These are phyloP conservation scores for Thripadectes ignobilis DNA, from an alignment of 2,797 vertebrate genomes.

Conservation along the genomic window DNA sequence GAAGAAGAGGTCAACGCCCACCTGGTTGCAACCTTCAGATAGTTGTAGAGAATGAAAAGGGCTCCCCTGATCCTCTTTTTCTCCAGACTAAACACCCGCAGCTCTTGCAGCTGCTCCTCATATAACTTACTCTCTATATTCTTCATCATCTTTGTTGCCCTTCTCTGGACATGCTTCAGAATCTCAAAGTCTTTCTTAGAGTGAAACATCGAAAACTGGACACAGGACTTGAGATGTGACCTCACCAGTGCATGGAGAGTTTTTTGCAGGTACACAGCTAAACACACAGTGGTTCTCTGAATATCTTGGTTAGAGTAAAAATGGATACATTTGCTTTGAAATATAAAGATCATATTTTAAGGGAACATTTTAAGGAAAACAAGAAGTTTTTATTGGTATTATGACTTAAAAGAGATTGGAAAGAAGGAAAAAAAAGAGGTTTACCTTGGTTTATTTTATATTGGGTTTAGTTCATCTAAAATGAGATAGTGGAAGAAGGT, in stretches of 20 bases:
- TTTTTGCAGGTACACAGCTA: not conserved
- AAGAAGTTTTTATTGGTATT: not conserved
- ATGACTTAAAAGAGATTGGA: not conserved
- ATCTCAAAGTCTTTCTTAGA: not conserved
- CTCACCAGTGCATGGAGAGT: not conserved
- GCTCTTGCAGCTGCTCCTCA: accelerated
- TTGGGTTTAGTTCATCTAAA: not conserved
- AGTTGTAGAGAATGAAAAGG: not conserved
- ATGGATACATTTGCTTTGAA: not conserved
- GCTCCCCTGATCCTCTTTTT: not conserved
- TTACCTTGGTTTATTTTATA: not conserved
- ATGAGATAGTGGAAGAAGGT: not conserved
- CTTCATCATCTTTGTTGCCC: not conserved
- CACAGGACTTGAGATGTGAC: accelerated
- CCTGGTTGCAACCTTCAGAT: not conserved
- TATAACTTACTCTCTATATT: not conserved
- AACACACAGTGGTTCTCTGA: not conserved
- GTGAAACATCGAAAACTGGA: not conserved
- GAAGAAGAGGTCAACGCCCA: not conserved
- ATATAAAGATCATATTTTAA: not conserved
- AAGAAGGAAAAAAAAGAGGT: not conserved
- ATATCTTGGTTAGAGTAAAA: not conserved
- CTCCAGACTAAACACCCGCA: not conserved
- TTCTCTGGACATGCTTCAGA: not conserved
- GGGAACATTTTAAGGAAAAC: not conserved